Conservation (phyloP, 2,888 invertebrate species). For the Hoplodrina blanda region DNA sequence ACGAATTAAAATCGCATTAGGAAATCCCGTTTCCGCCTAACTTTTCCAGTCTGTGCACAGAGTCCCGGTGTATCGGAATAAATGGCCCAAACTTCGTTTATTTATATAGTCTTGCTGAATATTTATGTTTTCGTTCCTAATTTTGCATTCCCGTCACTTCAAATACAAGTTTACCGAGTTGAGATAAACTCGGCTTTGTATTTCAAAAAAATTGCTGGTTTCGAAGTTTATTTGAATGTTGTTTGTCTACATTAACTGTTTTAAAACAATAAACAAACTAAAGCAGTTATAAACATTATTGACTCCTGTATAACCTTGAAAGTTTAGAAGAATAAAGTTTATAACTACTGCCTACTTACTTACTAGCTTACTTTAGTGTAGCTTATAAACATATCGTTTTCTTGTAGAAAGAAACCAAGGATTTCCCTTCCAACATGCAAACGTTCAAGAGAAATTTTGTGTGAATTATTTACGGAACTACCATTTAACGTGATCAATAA, state of each 20-base stretch:
- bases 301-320: slow-evolving; percentile 1
- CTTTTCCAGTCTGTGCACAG: slow-evolving; percentile 87
- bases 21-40: slow-evolving; percentile 89
- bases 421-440: slow-evolving; percentile 22
- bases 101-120: slow-evolving; percentile 89
- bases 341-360: neutral
- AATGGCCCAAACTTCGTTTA: slow-evolving; percentile 89
- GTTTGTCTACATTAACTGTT: slow-evolving; percentile 51
- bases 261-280: slow-evolving; percentile 39
- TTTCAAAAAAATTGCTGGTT: slow-evolving; percentile 61
- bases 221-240: slow-evolving; percentile 57
- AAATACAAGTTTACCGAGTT: slow-evolving; percentile 73
- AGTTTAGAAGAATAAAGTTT: slow-evolving; percentile 18
- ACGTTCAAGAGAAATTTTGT: slow-evolving; percentile 33
- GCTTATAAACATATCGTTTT: slow-evolving; percentile 20
- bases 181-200: slow-evolving; percentile 69
- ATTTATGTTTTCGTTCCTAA: slow-evolving; percentile 86
- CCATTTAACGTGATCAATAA: slow-evolving; percentile 49
- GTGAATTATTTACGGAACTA: slow-evolving; percentile 39
- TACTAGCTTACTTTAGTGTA: slow-evolving; percentile 13
- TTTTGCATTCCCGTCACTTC: slow-evolving; percentile 84
- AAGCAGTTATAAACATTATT: slow-evolving; percentile 36
- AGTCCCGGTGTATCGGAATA: slow-evolving; percentile 89
- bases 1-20: slow-evolving; percentile 90
- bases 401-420: slow-evolving; percentile 10